phyloP scores from a whole-genome alignment of 1,140 invertebrate species.

The Prorops nasuta region DNA sequence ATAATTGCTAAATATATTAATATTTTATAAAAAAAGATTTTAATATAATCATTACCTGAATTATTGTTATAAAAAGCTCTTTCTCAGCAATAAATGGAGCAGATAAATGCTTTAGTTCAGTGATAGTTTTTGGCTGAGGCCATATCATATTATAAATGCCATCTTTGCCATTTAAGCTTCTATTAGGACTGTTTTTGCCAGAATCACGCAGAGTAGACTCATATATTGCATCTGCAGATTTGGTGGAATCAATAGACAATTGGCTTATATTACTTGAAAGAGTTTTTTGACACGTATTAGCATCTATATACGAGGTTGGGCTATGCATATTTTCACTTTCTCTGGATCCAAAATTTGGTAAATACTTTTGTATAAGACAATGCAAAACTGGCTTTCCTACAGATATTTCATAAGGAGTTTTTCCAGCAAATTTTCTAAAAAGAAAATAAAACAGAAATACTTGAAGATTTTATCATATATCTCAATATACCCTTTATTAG shows the following conservation, averaged over 20 bases:
- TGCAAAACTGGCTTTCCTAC: conserved; percentile 52
- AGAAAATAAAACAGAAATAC: background rate
- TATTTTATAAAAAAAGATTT: background rate
- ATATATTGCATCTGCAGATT: conserved; percentile 46
- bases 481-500: conserved; percentile 56
- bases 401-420: conserved; percentile 56
- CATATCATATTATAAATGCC: conserved; percentile 57
- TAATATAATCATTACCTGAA: conserved; percentile 37
- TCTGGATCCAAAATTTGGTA: conserved; percentile 34
- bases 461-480: conserved; percentile 8
- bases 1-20: background rate
- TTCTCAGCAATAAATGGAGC: conserved; percentile 54
- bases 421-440: conserved; percentile 54
- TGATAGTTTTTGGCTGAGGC: conserved; percentile 64
- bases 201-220: conserved; percentile 37
- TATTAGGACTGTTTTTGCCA: conserved; percentile 38
- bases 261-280: conserved; percentile 47
- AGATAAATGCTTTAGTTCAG: conserved; percentile 56
- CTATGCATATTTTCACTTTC: conserved; percentile 43
- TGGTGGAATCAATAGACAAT: conserved; percentile 46
- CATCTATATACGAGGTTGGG: conserved; percentile 32
- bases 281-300: conserved; percentile 42
- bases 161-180: conserved; percentile 29
- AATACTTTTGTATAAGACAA: conserved; percentile 44
- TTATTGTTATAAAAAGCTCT: conserved; percentile 56